phyloP scores from a whole-genome alignment of 1,140 invertebrate species.

The Armadillidium nasatum region DNA sequence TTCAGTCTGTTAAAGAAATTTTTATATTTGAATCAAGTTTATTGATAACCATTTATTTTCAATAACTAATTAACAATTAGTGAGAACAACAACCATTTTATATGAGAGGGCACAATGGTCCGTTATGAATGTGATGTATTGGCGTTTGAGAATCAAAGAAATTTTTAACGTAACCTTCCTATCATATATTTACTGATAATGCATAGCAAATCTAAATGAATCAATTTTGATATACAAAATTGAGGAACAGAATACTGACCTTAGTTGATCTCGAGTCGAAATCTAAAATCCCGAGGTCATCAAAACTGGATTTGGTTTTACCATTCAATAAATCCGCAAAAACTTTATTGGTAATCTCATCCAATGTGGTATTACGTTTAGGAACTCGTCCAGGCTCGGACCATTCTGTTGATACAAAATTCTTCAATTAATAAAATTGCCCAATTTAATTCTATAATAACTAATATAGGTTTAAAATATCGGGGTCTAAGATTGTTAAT shows the following conservation, averaged over 20 bases:
- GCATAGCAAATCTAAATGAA: no score
- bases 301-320: slow-evolving; percentile 56
- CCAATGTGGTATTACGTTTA: slow-evolving; percentile 53
- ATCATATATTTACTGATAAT: no score
- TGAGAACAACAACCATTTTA: no score
- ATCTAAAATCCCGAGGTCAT: slow-evolving; percentile 51
- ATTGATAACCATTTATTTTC: no score
- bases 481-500: no score
- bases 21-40: no score
- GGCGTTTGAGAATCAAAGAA: no score
- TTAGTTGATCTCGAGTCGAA: slow-evolving; percentile 51
- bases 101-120: no score
- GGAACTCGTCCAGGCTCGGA: slow-evolving; percentile 23
- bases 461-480: background rate
- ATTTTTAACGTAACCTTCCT: no score
- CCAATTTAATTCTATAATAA: background rate
- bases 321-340: slow-evolving; percentile 74
- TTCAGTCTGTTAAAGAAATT: slow-evolving; percentile 49
- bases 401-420: slow-evolving; percentile 1
- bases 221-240: no score
- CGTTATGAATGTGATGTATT: no score
- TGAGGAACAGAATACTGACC: slow-evolving; percentile 22
- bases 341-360: slow-evolving; percentile 77
- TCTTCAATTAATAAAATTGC: background rate
- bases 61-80: no score